Conservation (phyloP, 2,888 invertebrate species). For the Stramonita haemastoma region DNA sequence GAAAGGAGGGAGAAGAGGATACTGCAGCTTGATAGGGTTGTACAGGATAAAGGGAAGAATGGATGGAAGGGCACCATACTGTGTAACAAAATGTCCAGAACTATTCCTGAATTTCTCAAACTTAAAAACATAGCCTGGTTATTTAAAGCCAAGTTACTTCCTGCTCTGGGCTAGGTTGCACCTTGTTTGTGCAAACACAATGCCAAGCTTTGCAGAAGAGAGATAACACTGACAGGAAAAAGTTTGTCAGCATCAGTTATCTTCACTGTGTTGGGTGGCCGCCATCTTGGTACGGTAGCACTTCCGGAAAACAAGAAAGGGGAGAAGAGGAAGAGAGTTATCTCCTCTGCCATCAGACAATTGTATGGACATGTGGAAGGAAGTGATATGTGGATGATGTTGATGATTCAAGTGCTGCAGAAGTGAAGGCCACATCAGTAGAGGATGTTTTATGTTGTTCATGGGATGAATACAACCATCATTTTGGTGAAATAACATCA, state of each 20-base stretch:
- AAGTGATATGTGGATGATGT: conserved; percentile 23
- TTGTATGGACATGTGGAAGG: conserved; percentile 39
- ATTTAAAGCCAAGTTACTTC: not conserved
- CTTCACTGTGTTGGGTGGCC: conserved; percentile 28
- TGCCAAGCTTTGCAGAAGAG: conserved; percentile 31
- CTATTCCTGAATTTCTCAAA: no score
- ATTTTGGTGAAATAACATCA: no score
- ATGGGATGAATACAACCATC: no score
- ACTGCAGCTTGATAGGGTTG: no score
- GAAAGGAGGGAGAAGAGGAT: no score
- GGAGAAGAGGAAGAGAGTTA: conserved; percentile 25
- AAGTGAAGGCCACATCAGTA: no score
- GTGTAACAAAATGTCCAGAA: no score
- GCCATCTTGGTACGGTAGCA: conserved; percentile 34
- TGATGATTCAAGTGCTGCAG: not conserved
- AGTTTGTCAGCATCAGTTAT: conserved; percentile 33
- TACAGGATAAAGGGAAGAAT: no score
- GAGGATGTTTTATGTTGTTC: no score
- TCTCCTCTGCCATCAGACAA: conserved; percentile 28
- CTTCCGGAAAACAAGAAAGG: conserved; percentile 2
- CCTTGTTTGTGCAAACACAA: conserved; percentile 30
- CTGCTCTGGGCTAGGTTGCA: not conserved
- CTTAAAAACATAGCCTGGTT: not conserved
- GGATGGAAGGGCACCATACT: no score
- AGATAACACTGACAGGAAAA: conserved; percentile 35